Conservation (phyloP, 30 jellyfish, hydroid and myxozoan genomes). For the Clytia hemisphaerica region DNA sequence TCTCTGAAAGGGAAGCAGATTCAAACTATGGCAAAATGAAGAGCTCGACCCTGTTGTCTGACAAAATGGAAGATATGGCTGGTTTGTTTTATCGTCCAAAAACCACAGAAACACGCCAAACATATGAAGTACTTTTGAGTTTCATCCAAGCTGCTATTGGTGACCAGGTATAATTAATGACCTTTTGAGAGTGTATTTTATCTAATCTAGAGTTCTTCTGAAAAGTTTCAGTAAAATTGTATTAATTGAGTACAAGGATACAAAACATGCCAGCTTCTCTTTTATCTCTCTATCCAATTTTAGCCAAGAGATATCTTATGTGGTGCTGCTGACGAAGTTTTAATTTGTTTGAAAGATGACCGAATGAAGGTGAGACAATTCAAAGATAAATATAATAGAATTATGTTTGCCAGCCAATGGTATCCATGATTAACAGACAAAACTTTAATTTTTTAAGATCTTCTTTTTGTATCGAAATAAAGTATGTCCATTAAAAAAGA, state of each 20-base stretch:
- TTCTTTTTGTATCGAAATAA: no score
- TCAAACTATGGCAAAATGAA: conserved; percentile 51
- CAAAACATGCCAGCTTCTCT: not conserved
- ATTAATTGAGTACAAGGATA: not conserved
- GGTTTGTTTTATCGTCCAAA: conserved; percentile 91
- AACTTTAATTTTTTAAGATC: no score
- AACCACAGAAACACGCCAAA: conserved; percentile 92
- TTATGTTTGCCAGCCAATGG: no score
- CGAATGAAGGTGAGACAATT: conserved; percentile 51
- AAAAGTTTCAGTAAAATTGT: no score
- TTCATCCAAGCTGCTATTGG: conserved; percentile 98
- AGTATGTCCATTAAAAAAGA: no score
- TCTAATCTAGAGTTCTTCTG: no score
- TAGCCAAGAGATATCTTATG: conserved; percentile 97
- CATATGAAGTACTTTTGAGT: conserved; percentile 86
- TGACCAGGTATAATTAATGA: conserved; percentile 90
- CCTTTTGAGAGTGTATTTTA: no score
- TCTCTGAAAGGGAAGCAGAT: conserved; percentile 45
- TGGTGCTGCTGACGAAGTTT: conserved; percentile 99
- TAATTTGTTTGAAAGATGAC: conserved; percentile 82
- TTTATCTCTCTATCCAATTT: not conserved
- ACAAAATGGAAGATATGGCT: conserved; percentile 83
- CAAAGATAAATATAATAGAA: no score
- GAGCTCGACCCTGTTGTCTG: conserved; percentile 67
- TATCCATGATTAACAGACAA: no score